These are phyloP conservation scores for Caenorhabditis sulstoni DNA, from an alignment of 2,888 invertebrate species.

Conservation along the genomic window DNA sequence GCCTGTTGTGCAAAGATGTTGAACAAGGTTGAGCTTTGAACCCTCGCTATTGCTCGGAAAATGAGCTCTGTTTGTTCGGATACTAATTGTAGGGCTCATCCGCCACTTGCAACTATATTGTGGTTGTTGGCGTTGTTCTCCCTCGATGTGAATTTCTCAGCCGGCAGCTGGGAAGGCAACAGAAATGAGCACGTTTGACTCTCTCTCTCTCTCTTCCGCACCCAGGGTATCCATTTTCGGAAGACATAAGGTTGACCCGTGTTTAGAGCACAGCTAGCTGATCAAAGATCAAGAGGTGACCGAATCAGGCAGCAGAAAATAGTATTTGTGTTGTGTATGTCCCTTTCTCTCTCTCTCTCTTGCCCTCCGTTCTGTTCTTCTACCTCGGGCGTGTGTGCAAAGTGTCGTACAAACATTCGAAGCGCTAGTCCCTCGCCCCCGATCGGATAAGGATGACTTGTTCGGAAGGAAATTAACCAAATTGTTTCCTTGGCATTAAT, in stretches of 20 bases:
- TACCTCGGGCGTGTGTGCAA: constrained; percentile 36
- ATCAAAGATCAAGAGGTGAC: constrained; percentile 50
- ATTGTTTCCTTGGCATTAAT: neutral
- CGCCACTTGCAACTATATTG: neutral
- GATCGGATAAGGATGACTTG: neutral
- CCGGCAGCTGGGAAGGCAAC: too few species aligned
- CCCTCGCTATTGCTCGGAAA: neutral
- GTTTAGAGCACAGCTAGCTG: constrained; percentile 26
- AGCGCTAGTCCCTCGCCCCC: constrained; percentile 24
- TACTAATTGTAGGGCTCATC: neutral
- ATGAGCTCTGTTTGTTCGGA: neutral
- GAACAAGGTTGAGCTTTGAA: neutral
- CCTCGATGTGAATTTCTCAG: too few species aligned
- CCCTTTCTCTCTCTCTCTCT: neutral
- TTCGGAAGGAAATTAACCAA: neutral
- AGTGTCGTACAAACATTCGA: constrained; percentile 42
- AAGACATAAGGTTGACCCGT: constrained; percentile 19
- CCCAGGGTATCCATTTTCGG: constrained; percentile 21
- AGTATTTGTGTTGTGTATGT: constrained; percentile 33
- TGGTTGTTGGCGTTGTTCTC: too few species aligned
- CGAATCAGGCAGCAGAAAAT: constrained; percentile 40
- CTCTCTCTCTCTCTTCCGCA: too few species aligned
- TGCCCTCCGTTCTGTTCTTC: constrained; percentile 26
- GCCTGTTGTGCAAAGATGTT: neutral
- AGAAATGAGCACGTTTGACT: too few species aligned